phyloP scores from a whole-genome alignment of 2,888 invertebrate species.

The Cryptocephalus moraei region DNA sequence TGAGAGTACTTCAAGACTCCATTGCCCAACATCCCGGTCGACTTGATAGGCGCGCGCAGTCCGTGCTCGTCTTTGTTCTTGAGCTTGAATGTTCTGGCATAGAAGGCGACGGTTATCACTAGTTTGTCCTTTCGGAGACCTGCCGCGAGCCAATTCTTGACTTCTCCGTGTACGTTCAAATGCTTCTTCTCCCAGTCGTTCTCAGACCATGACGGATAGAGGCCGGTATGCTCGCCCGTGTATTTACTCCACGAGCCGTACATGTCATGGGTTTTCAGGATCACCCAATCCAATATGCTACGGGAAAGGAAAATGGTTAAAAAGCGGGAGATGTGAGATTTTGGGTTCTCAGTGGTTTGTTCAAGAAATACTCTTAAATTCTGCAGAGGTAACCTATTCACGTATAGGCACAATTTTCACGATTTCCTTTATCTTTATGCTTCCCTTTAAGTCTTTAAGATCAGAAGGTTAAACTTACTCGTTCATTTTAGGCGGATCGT shows the following conservation, averaged over 20 bases:
- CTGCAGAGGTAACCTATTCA: too few species aligned
- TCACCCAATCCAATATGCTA: constrained; percentile 53
- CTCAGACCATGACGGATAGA: constrained; percentile 40
- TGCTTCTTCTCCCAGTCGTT: constrained; percentile 14
- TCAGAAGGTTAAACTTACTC: constrained; percentile 12
- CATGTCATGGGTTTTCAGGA: constrained; percentile 64
- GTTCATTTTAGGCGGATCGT: constrained; percentile 19
- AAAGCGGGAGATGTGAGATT: too few species aligned
- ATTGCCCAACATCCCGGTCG: constrained; percentile 37
- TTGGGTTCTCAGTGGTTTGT: too few species aligned
- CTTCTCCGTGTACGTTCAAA: constrained; percentile 13
- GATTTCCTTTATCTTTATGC: too few species aligned
- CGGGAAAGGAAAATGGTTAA: constrained; percentile 6
- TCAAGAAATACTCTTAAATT: too few species aligned
- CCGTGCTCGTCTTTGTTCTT: constrained; percentile 25
- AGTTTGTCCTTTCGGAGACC: constrained; percentile 52
- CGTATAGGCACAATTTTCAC: too few species aligned
- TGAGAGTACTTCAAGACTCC: constrained; percentile 10
- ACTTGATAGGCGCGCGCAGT: constrained; percentile 22
- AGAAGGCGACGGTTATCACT: constrained; percentile 57
- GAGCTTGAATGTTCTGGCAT: constrained; percentile 57
- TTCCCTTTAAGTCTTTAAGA: too few species aligned
- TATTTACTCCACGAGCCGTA: constrained; percentile 54
- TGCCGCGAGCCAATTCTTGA: constrained; percentile 38
- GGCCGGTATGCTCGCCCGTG: constrained; percentile 56